A percentile compares a stretch with the other conserved stretches of the same genome.
Evolutionary conservation across 2,113 vertebrate genomes (phyloP).

Genomic region (Orientallactaga bullata): DNA sequence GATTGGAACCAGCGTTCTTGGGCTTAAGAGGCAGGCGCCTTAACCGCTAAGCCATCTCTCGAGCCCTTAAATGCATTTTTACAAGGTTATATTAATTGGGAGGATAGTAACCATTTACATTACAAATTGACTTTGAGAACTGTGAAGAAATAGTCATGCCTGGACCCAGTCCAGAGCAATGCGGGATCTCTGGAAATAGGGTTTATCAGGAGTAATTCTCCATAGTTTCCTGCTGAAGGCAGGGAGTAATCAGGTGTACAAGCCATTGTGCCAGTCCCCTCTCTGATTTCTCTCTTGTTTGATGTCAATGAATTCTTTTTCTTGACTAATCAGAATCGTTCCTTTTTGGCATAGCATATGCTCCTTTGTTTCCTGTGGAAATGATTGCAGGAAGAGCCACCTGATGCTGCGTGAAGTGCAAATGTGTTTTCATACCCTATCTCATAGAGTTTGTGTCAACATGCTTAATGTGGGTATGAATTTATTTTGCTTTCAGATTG

Average conservation of each 20-base stretch:
- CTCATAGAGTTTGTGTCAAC: not conserved
- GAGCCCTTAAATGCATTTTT: too few species aligned
- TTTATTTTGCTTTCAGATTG: not conserved
- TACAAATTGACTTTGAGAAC: not conserved
- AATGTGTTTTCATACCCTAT: constrained; percentile 4
- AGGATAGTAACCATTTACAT: not conserved
- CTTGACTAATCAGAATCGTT: not conserved
- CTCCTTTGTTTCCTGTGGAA: not conserved
- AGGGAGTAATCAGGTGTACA: not conserved
- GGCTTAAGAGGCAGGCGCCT: too few species aligned
- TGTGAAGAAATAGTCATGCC: not conserved
- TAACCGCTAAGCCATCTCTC: too few species aligned
- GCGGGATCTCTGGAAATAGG: not conserved
- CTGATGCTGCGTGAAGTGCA: too few species aligned
- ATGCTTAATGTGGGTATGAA: not conserved
- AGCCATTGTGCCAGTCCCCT: accelerated
- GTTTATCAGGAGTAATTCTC: not conserved
- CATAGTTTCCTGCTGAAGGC: not conserved
- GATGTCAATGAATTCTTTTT: not conserved
- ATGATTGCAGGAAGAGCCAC: not conserved
- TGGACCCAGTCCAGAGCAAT: not conserved
- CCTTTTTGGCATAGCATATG: not conserved
- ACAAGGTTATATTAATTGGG: not conserved
- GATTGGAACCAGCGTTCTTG: too few species aligned
- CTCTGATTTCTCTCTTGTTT: not conserved